These are phyloP conservation scores for Emydoidea blandingii DNA, from an alignment of 2,797 vertebrate genomes.

Conservation along the genomic window DNA sequence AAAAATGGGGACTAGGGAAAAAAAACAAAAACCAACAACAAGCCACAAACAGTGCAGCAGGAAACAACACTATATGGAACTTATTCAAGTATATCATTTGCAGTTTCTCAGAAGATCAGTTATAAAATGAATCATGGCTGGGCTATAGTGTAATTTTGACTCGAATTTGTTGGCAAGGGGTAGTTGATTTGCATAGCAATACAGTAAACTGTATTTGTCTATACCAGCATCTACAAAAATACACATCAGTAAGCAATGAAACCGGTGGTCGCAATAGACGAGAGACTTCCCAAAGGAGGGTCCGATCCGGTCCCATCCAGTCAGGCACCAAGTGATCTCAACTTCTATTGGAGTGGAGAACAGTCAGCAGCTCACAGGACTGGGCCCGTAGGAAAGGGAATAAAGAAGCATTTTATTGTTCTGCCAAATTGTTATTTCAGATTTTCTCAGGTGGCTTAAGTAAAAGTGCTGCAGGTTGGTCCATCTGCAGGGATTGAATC, in stretches of 20 bases:
- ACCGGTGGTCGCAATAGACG: slow-evolving; percentile 52
- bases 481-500: neutral
- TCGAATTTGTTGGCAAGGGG: slow-evolving; percentile 30
- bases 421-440: neutral
- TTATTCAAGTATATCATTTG: slow-evolving; percentile 59
- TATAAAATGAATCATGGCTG: slow-evolving; percentile 57
- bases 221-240: slow-evolving; percentile 57
- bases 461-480: neutral
- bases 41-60: slow-evolving; percentile 39
- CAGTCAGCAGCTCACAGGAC: neutral
- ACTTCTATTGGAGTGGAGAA: slow-evolving; percentile 51
- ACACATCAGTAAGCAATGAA: slow-evolving; percentile 63
- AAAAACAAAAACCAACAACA: slow-evolving; percentile 4
- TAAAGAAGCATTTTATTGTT: slow-evolving; percentile 50
- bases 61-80: slow-evolving; percentile 64
- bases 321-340: slow-evolving; percentile 38
- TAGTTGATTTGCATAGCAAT: slow-evolving; percentile 35
- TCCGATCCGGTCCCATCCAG: slow-evolving; percentile 1
- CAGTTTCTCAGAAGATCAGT: slow-evolving; percentile 64
- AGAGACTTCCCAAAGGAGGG: slow-evolving; percentile 52
- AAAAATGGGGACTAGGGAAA: slow-evolving; percentile 59
- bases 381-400: slow-evolving; percentile 51
- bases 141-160: slow-evolving; percentile 21
- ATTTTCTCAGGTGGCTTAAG: neutral
- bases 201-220: slow-evolving; percentile 64